phyloP scores from a whole-genome alignment of 30 jellyfish, hydroid and myxozoan genomes.

The Cassiopea xamachana region DNA sequence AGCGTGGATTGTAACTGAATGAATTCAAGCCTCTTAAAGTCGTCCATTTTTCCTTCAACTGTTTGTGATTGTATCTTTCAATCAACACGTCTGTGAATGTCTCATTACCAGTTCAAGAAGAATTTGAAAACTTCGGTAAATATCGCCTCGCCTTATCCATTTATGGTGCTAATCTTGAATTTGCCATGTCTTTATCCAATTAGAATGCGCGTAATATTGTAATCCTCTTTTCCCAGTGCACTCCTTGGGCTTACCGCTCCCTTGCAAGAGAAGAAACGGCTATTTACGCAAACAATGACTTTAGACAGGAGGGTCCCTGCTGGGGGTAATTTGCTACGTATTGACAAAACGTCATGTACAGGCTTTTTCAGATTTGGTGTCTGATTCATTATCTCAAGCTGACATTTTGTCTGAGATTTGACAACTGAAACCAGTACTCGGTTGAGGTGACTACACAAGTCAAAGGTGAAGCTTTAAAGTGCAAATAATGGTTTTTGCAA shows the following conservation, averaged over 20 bases:
- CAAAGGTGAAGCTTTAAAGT: too few species aligned
- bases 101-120: not conserved
- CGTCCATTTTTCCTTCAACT: conserved; percentile 45
- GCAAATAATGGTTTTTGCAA: too few species aligned
- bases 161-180: conserved; percentile 42
- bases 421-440: too few species aligned
- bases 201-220: conserved; percentile 17
- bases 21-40: conserved; percentile 69
- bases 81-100: not conserved
- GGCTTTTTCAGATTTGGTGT: too few species aligned
- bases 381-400: too few species aligned
- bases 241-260: conserved; percentile 30
- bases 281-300: not conserved
- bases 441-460: too few species aligned
- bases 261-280: not conserved
- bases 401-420: too few species aligned
- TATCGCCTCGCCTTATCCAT: conserved; percentile 77
- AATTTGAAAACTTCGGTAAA: not conserved
- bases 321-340: too few species aligned
- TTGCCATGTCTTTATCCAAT: conserved; percentile 37
- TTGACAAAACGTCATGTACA: too few species aligned
- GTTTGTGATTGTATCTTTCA: not conserved
- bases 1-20: conserved; percentile 62
- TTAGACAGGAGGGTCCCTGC: conserved; percentile 26
- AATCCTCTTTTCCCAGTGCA: conserved; percentile 29